Evolutionary conservation across 2,797 vertebrate genomes (phyloP), one percentile per base, ranked within the genome.

Genomic region (Characodon lateralis): DNA sequence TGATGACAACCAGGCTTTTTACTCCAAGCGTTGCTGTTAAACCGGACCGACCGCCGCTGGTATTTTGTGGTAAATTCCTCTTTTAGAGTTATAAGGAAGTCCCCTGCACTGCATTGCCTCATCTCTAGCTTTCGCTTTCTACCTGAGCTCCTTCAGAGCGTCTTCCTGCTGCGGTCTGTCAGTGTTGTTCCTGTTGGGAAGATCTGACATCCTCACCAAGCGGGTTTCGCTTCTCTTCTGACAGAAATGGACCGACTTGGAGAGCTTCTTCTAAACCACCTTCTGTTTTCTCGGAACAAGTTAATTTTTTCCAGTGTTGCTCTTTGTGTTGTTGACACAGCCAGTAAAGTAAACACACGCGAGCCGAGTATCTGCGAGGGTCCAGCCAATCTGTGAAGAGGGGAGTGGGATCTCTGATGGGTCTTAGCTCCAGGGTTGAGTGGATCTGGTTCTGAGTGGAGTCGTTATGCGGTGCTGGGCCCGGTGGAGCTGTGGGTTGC

Each of bases 221-320:
- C 1, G 0, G 18, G 46, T 79, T 78, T 85, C 70, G 76, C 41
- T 80, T 83, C 75, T 78, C 51, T 61, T 88, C 43, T 56, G 39
- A 28, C 83, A 31, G 56, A 70, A 46, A 31, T 16, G 24, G 16
- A 77, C 10, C 0, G 35, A 75, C 73, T 24, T 5, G 46, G 1
- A 0, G 68, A 43, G 48, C 35, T 84, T 77, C 74, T 69, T 35
- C 41, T 35, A 82, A 80, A 22, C 8, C 28, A 0, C 70, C 79
- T 76, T 78, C 41, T 53, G 31, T 70, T 61, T 69, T 71, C 83
- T 76, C 26, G 9, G 85, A 75, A 76, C 12, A 81, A 84, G 92
- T 94, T 93, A 91, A 94, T 93, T 84, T 93, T 92, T 92, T 85
- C 79, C 76, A 79, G 84, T 88, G 85, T 87, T 86, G 84, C 88